These are phyloP conservation scores for Lineus longissimus DNA, from an alignment of 1,140 invertebrate species.

Conservation along the genomic window DNA sequence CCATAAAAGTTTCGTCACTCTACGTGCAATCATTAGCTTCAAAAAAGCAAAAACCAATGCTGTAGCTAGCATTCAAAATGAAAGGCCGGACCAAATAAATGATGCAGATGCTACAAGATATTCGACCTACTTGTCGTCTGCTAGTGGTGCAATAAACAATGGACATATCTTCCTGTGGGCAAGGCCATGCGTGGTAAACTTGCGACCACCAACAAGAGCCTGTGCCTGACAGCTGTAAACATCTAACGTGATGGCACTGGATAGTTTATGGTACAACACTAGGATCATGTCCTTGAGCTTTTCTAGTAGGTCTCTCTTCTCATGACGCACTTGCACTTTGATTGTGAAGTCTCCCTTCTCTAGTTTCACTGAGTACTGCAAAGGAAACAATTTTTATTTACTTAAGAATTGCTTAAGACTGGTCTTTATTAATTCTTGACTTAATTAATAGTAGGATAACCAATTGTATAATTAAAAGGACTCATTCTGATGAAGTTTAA, in stretches of 20 bases:
- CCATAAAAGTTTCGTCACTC: no score
- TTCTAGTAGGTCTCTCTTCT: conserved; percentile 81
- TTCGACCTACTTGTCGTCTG: conserved; percentile 71
- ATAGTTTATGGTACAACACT: conserved; percentile 72
- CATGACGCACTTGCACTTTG: conserved; percentile 81
- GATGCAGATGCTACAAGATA: no score
- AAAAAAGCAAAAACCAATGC: no score
- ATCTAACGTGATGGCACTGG: conserved; percentile 69
- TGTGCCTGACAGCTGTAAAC: conserved; percentile 65
- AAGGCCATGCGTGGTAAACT: conserved; percentile 63
- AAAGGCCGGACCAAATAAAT: no score
- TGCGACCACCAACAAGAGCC: conserved; percentile 68
- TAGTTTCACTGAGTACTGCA: conserved; percentile 78
- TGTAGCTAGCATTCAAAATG: no score
- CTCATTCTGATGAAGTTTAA: background rate
- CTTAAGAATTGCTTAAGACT: background rate
- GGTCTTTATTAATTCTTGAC: no score
- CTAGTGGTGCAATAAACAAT: conserved; percentile 71
- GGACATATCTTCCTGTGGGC: conserved; percentile 64
- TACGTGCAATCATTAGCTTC: no score
- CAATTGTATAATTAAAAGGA: no score
- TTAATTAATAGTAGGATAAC: no score
- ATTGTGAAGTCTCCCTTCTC: conserved; percentile 94
- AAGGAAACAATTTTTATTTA: conserved; percentile 29
- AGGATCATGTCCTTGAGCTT: conserved; percentile 72